Base-by-base conservation (phyloP, 2,797 vertebrate genomes). In the Thalassophryne amazonica region DNA sequence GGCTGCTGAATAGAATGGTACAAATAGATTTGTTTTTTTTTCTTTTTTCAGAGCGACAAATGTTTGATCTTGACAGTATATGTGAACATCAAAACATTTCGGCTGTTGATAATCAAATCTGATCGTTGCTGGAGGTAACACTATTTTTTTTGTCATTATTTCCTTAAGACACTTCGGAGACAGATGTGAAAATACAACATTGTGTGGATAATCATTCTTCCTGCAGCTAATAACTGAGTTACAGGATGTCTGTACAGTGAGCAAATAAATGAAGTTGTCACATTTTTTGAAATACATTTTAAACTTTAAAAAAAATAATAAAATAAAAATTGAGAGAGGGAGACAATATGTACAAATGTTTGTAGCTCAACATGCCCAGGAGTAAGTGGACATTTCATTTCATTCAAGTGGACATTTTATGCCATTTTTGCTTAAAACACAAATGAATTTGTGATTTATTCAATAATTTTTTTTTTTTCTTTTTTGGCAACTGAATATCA, bases 401-500 rank as follows among this genome's bases (percentile, higher is more conserved):
- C 40, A 37, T 52, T 33, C 20, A 46, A 57, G 13, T 27, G 21
- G 22, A 63, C 39, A 33, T 37, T 45, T 4, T 37, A 56, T 49
- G 20, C 14, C 30, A 27, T 49, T 60, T 63, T 47, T 32, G 20
- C 52, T 52, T 23, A 48, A 59, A 41, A 14, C 25, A 27, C 21
- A 45, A 43, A 52, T 38, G 7, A 38, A 54, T 54, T 47, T 1
- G 1, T 42, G 41, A 52, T 60, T 71, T 33, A 54, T 63, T 65
- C 38, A 14, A 47, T 21, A 61, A 33, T 38, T 60, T 36, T 30
- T 62, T 65, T 65, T 72, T 58, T 67, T 57, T 36, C 47, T n/a
- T n/a, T n/a, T n/a, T n/a, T n/a, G n/a, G 37, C 53, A 64, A 71
- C 50, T 70, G 43, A 62, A 56, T 51, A 63, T 70, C 31, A 38